Percentiles rank a stretch among this genome's conserved stretches.
These are phyloP conservation scores for Synergus umbraculus DNA, from an alignment of 2,888 invertebrate genomes.

Conservation along the genomic window DNA sequence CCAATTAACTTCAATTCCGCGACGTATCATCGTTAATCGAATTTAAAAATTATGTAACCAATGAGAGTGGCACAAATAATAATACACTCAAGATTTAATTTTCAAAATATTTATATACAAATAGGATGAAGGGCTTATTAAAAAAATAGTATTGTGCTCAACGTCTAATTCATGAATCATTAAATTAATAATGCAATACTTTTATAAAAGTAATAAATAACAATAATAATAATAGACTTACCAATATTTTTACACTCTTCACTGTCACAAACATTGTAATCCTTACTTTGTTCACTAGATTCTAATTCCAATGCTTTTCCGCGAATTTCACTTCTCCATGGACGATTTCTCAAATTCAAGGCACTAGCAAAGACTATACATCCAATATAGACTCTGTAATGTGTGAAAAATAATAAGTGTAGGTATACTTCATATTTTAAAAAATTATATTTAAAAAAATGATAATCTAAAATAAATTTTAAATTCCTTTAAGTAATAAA, in stretches of 20 bases:
- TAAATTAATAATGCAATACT: not conserved
- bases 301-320: not conserved
- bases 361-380: conserved; percentile 15
- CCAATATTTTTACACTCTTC: conserved; percentile 17
- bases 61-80: not conserved
- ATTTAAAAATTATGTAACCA: not conserved
- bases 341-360: not conserved
- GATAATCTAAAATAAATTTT: not conserved
- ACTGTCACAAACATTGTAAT: conserved; percentile 8
- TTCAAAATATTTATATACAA: not conserved
- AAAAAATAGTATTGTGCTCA: not conserved
- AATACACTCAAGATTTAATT: not conserved
- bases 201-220: not conserved
- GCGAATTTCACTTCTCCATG: not conserved
- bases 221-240: not conserved
- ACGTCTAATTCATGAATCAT: not conserved
- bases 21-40: not conserved
- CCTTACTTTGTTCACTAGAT: conserved; percentile 1
- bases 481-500: not conserved
- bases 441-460: not conserved
- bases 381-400: conserved; percentile 14
- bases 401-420: not conserved
- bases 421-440: not conserved
- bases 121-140: not conserved
- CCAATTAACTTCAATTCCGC: conserved; percentile 1